Conservation (phyloP, 2,888 invertebrate genomes). For the Polydesmus complanatus region DNA sequence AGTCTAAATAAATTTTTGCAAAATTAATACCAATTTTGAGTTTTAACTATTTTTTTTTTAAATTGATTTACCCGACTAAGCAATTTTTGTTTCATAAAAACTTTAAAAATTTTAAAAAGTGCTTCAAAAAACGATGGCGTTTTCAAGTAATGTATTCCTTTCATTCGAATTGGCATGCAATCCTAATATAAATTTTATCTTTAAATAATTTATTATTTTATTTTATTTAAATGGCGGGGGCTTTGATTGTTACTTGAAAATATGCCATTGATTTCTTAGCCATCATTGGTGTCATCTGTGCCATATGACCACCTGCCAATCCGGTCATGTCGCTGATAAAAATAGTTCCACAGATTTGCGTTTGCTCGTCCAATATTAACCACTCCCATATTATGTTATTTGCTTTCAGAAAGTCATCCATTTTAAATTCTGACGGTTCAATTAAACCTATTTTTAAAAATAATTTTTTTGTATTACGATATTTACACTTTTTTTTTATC, state of each 20-base stretch:
- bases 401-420: conserved; percentile 7
- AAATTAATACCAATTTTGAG: no score
- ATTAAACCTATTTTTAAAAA: no score
- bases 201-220: no score
- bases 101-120: conserved; percentile 48
- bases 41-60: no score
- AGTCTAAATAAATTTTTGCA: background rate
- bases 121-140: conserved; percentile 51
- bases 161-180: conserved; percentile 50
- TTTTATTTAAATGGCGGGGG: no score
- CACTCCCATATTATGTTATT: background rate
- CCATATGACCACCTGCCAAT: conserved; percentile 40
- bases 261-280: conserved; percentile 43
- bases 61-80: background rate
- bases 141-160: conserved; percentile 52
- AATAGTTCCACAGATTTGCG: background rate
- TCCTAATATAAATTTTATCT: conserved; percentile 33
- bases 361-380: background rate
- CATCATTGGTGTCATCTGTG: conserved; percentile 43
- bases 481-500: no score
- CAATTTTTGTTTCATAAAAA: conserved; percentile 46
- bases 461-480: no score
- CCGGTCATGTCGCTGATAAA: conserved; percentile 22
- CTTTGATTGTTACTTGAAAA: no score
- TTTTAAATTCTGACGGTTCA: conserved; percentile 3